Evolutionary conservation across 1,140 invertebrate species (phyloP).

Genomic region (Drosophila prosaltans): DNA sequence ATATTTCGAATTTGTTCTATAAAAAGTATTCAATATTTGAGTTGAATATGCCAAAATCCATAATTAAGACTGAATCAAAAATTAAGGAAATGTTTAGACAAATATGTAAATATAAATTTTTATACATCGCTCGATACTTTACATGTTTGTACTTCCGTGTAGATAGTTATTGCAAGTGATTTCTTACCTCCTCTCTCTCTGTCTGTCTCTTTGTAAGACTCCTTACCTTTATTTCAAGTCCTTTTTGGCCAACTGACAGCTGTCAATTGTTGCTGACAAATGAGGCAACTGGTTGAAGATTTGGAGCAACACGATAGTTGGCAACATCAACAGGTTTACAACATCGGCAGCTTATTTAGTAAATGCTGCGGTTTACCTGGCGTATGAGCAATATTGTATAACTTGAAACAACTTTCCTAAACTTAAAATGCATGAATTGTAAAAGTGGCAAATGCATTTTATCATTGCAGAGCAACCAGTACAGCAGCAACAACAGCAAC

Average conservation of each 20-base stretch:
- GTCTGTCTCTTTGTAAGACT: too few relatives aligned
- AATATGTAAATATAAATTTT: too few relatives aligned
- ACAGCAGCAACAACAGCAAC: constrained; percentile 58
- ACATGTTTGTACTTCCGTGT: too few relatives aligned
- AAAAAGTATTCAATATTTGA: too few relatives aligned
- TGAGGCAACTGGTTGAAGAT: constrained; percentile 39
- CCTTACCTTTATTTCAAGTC: not conserved
- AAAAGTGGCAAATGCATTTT: constrained; percentile 59
- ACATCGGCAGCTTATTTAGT: constrained; percentile 49
- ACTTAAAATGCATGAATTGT: constrained; percentile 39
- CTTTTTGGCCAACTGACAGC: constrained; percentile 1
- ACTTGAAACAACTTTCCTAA: constrained; percentile 51
- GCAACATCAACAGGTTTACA: not conserved
- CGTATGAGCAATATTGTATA: constrained; percentile 54
- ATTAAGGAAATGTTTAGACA: too few relatives aligned
- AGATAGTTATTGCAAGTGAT: too few relatives aligned
- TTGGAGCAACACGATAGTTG: constrained; percentile 51
- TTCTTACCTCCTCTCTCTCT: too few relatives aligned
- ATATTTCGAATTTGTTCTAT: too few relatives aligned
- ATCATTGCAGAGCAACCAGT: constrained; percentile 66
- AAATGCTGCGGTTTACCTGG: constrained; percentile 53
- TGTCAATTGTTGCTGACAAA: constrained; percentile 17
- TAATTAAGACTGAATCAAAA: too few relatives aligned
- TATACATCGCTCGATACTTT: too few relatives aligned
- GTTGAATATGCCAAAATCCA: too few relatives aligned